phyloP scores from a whole-genome alignment of 2,113 vertebrate species.

The Lathamus discolor region DNA sequence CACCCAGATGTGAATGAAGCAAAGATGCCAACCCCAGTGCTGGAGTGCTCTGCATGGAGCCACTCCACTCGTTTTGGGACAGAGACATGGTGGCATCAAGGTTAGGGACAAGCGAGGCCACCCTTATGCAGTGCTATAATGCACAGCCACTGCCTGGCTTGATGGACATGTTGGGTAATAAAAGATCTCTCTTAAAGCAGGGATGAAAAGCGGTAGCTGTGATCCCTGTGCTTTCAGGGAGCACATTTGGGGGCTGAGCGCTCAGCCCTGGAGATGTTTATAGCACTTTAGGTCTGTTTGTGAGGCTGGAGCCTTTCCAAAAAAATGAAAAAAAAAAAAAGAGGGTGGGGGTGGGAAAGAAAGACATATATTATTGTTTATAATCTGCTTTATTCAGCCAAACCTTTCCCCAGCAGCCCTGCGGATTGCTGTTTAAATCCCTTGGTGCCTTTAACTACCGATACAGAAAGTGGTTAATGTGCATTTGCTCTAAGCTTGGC shows the following conservation, averaged over 20 bases:
- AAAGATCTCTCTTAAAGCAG: conserved; percentile 21
- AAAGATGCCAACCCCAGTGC: fast-evolving
- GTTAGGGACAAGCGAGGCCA: neutral
- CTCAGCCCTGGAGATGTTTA: conserved; percentile 74
- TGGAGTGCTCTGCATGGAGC: neutral
- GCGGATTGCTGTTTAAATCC: conserved; percentile 87
- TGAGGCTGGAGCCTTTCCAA: conserved; percentile 77
- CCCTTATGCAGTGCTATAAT: neutral
- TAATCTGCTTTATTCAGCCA: conserved; percentile 90
- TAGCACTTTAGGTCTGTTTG: conserved; percentile 78
- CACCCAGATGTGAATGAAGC: fast-evolving
- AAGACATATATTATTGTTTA: conserved; percentile 85
- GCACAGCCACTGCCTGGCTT: neutral
- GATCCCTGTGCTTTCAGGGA: conserved; percentile 15
- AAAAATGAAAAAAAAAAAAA: neutral
- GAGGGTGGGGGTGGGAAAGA: neutral
- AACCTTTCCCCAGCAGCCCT: conserved; percentile 79
- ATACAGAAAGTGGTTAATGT: conserved; percentile 85
- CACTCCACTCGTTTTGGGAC: neutral
- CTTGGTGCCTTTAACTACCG: conserved; percentile 85
- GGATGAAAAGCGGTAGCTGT: neutral
- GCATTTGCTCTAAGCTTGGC: conserved; percentile 76
- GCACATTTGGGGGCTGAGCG: conserved; percentile 43
- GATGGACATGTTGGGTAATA: conserved; percentile 58
- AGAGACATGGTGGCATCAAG: neutral